Percentiles rank a stretch among this genome's conserved stretches.
phyloP scores from a whole-genome alignment of 2,888 invertebrate genomes.

The Neria commutata region DNA sequence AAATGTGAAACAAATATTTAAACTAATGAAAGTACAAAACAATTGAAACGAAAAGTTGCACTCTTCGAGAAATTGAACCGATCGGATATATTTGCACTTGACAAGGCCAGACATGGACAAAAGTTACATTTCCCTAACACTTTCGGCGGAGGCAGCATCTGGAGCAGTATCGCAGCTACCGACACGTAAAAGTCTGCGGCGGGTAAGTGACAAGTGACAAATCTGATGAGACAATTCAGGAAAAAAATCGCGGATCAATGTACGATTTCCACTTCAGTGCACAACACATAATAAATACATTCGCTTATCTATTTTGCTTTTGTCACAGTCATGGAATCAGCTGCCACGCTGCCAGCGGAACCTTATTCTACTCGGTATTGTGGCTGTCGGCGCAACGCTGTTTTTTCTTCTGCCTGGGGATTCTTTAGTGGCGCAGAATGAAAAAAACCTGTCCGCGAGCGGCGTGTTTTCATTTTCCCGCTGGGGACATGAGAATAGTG shows the following conservation, averaged over 20 bases:
- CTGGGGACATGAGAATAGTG: constrained; percentile 32
- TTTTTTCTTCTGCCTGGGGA: constrained; percentile 67
- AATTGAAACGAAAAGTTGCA: no score
- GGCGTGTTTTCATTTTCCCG: constrained; percentile 38
- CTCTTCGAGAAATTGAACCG: no score
- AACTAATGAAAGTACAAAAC: no score
- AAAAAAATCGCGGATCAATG: background rate
- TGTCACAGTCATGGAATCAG: constrained; percentile 81
- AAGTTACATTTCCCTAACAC: constrained; percentile 52
- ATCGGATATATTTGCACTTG: no score
- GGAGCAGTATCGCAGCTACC: constrained; percentile 19
- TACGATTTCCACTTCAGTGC: background rate
- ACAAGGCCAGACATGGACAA: constrained; percentile 50
- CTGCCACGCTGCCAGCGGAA: constrained; percentile 83
- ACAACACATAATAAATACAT: background rate
- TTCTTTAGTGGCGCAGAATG: constrained; percentile 35
- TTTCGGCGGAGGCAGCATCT: constrained; percentile 40
- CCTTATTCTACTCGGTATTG: constrained; percentile 70
- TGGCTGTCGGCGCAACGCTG: constrained; percentile 67
- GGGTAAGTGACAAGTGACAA: constrained; percentile 43
- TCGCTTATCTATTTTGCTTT: constrained; percentile 7
- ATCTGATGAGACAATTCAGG: background rate
- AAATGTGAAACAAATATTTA: no score
- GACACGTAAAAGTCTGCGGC: constrained; percentile 55
- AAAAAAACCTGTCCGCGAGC: constrained; percentile 6